Evolutionary conservation across 1,140 invertebrate species (phyloP), one percentile per base, ranked within the genome.

Genomic region (Brachionus angularis): DNA sequence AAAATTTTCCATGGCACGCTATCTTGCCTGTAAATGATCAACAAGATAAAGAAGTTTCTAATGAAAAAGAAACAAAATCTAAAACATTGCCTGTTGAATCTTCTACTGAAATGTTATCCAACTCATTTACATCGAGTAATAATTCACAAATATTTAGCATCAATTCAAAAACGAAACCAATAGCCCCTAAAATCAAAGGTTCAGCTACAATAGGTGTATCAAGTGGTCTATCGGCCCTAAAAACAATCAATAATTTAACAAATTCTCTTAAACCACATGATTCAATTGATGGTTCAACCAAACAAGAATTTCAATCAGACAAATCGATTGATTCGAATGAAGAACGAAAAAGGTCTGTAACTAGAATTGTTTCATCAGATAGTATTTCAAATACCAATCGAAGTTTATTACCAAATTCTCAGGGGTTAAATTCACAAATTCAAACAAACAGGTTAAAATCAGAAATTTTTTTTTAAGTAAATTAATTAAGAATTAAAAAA

Each of bases 1-100:
- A 67, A 33, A 67, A 67, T 50, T 67, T 67, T 67, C 62, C 62
- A 5, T 67, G 62, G 62, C 62, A 67, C 18, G 44, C 47, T 18
- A 67, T 67, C n/a, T n/a, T 47, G 16, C 62, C 62, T 23, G 62
- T 31, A 1, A 67, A 46, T 12, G 47, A 25, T 67, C 25, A 44
- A 47, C 62, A 31, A 49, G 39, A 10, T 16, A 42, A 42, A 42
- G 16, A 42, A 10, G 39, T 16, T 42, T 10, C 39, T 16, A 16
- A 42, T 16, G 10, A 42, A 16, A 16, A 10, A 42, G 39, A 10
- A 42, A 16, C 39, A 42, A 67, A 67, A 21, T 67, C 42, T 5
- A 21, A 46, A 10, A 67, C 62, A 25, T 12, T 58, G n/a, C 39
- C 53, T 3, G 33, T 39, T 1, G 39, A 58, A 27, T 58, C 53